Evolutionary conservation across 2,797 vertebrate species (phyloP).

Genomic region (Antrozous pallidus): DNA sequence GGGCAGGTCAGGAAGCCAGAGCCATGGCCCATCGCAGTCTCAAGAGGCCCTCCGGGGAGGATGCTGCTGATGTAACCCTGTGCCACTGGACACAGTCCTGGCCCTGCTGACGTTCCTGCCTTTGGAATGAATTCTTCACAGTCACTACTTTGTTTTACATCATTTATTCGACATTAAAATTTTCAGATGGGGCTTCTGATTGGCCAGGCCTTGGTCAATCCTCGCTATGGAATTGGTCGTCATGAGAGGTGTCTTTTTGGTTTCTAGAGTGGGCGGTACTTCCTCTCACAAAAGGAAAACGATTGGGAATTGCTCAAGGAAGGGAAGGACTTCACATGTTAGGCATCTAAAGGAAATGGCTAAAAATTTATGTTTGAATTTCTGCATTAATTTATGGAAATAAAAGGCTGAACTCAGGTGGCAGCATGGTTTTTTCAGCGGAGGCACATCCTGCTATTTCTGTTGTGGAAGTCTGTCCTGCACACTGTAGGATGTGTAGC

Average conservation of each 20-base stretch:
- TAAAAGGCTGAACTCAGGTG: neutral
- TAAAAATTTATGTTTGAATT: neutral
- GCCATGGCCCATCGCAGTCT: neutral
- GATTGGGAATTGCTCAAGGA: neutral
- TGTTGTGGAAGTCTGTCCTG: neutral
- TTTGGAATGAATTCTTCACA: neutral
- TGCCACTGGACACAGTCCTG: neutral
- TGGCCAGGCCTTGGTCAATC: neutral
- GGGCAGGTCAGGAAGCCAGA: neutral
- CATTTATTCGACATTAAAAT: neutral
- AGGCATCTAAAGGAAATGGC: neutral
- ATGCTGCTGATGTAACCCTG: rapidly evolving
- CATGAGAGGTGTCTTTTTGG: neutral
- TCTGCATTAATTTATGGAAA: neutral
- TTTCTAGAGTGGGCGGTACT: neutral
- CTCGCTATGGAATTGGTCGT: neutral
- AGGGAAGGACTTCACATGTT: neutral
- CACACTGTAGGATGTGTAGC: neutral
- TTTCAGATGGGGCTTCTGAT: neutral
- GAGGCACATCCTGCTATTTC: neutral
- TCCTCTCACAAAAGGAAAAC: neutral
- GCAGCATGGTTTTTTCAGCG: neutral
- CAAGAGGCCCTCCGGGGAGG: neutral
- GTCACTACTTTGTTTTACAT: neutral
- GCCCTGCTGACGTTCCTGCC: neutral